phyloP scores from a whole-genome alignment of 2,113 vertebrate species.

The Rhinolophus sinicus region DNA sequence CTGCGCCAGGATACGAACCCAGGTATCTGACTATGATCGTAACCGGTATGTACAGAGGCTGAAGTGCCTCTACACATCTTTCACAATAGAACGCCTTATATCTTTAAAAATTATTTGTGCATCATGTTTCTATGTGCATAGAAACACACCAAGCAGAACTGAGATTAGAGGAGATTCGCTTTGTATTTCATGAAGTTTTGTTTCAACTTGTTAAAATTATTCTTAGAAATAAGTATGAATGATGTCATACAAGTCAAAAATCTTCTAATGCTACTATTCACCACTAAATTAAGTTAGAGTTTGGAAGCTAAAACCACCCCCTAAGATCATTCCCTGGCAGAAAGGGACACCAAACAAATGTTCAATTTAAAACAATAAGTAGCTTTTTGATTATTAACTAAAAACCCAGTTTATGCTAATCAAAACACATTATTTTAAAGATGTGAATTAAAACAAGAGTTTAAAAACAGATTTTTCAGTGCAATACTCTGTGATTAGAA shows the following conservation, averaged over 20 bases:
- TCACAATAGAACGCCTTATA: neutral
- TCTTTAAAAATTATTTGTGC: neutral
- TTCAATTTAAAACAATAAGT: slow-evolving; percentile 8
- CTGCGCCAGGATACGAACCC: neutral
- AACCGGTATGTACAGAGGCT: neutral
- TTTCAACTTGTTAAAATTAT: neutral
- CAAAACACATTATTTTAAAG: neutral
- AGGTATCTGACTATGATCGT: neutral
- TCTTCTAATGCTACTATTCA: neutral
- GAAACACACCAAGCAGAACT: neutral
- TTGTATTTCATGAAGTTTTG: neutral
- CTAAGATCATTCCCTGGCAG: neutral
- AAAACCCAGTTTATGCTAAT: neutral
- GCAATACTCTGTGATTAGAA: neutral
- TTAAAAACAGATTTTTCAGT: neutral
- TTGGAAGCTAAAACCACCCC: neutral
- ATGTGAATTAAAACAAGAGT: slow-evolving; percentile 7
- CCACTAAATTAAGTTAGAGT: neutral
- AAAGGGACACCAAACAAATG: neutral
- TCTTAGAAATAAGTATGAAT: neutral
- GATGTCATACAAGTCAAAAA: neutral
- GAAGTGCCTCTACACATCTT: neutral
- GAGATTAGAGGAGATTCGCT: neutral
- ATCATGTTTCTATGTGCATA: neutral
- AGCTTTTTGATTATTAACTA: neutral